These are phyloP conservation scores for Halcyon malimbica DNA, from an alignment of 2,113 vertebrate genomes.

Conservation along the genomic window DNA sequence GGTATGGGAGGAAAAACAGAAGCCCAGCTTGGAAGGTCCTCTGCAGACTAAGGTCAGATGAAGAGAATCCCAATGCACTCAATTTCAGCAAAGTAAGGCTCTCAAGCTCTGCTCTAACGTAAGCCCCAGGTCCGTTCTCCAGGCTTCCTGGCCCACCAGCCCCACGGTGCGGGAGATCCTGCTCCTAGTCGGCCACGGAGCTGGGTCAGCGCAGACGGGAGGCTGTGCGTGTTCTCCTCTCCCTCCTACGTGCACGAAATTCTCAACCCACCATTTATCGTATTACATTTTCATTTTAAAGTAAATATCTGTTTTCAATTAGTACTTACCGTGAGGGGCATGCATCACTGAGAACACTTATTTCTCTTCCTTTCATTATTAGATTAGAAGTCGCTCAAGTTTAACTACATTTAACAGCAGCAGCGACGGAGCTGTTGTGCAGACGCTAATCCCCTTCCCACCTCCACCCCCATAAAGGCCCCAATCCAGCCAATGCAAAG, in stretches of 20 bases:
- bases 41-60: background rate
- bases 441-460: conserved; percentile 20
- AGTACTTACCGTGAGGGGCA: conserved; percentile 62
- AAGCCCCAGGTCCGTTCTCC: background rate
- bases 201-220: background rate
- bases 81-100: background rate
- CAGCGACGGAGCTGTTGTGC: conserved; percentile 6
- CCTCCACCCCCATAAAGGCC: background rate
- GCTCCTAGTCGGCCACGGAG: background rate
- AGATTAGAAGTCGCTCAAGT: conserved; percentile 64
- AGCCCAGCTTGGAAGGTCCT: background rate
- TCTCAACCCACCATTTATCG: conserved; percentile 50
- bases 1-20: background rate
- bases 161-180: fast-evolving
- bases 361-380: conserved; percentile 70
- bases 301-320: conserved; percentile 75
- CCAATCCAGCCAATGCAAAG: background rate
- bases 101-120: background rate
- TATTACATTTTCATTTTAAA: conserved; percentile 72
- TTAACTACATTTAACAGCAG: conserved; percentile 68
- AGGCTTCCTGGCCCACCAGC: background rate
- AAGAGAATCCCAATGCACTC: fast-evolving
- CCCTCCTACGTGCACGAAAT: background rate
- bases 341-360: conserved; percentile 66
- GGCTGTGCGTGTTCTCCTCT: fast-evolving